Base-by-base conservation (phyloP, 2,888 invertebrate genomes). In the Rhagonycha fulva region DNA sequence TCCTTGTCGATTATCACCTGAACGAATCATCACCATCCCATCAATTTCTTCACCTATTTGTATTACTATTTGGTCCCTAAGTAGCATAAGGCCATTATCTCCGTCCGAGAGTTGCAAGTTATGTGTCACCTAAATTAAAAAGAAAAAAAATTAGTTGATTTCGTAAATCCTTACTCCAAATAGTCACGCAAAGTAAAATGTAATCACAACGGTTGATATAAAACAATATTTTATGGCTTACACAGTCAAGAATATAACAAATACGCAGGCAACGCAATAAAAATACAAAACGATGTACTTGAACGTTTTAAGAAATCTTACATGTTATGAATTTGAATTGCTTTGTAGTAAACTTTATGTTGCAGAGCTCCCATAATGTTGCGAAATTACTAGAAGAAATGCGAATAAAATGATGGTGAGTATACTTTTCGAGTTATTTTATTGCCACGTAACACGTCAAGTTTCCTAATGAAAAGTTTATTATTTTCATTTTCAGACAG, bases 41-140 rank as follows among this genome's bases (percentile, higher is more conserved):
- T 97, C 96, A 0, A 96, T 91, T 85, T 98, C 98, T 80, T 98
- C 97, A 2, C 96, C 96, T 9, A 96, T 91, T 89, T 93, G 93
- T 82, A 98, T 96, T 75, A 98, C 98, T 85, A 98, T 98, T 93
- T 98, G 96, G 89, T 97, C 97, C 84, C 96, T 91, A 70, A 96
- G 90, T 68, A 97, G 89, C 89, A 95, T 95, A 84, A 96, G 88
- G 1, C 93, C 93, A 81, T 93, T 94, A 82, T 94, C 95, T 1
- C 95, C 95, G 82, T 97, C 96, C 3, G 95, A 94, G 47, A 98
- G 94, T 90, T 97, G 94, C 23, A 96, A 89, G 86, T 95, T 94
- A 83, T 94, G 93, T 0, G 93, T 93, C n/a, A 88, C 88, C 88
- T 88, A 75, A 70, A 74, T 4, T 1, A 47, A 71, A 32, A 11